Base-by-base conservation (phyloP, 2,113 vertebrate species). In the Sinosuthora webbiana region DNA sequence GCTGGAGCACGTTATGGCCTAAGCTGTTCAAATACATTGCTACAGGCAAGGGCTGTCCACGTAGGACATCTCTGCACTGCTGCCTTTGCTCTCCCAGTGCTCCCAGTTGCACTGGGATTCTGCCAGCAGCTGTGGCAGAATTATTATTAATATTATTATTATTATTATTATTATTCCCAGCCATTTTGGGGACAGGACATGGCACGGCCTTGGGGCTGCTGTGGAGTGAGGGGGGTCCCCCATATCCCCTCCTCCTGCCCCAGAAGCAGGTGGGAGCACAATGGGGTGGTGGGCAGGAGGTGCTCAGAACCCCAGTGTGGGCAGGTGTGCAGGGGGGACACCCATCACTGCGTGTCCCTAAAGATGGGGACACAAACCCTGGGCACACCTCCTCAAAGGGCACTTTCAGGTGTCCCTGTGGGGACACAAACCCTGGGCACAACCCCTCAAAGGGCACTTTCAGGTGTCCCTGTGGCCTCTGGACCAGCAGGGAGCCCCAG, bases 201-300 rank as follows among this genome's bases (percentile, higher is more conserved):
- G 3, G 5, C 7, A 0, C 1, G 19, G 35, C 33, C 8, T 3
- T 9, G 24, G 47, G 56, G 28, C 24, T 83, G 8, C 49, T 87
- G 25, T 7, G 6, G 56, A 7, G 50, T 0, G 10, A 73, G 24
- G 3, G 6, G 7, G 5, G 1, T 4, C 4, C 52, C 31, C 31
- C 4, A 0, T 1, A 5, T 60, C 33, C 23, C 35, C 28, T 37
- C 11, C 11, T 64, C 33, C 65, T 57, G 62, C n/a, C 42, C 49
- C 59, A 63, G 33, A 52, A 8, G 24, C 19, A 4, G 30, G 7
- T 27, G 23, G 53, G 65, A 83, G 55, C 64, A 37, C 59, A 23
- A 20, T 6, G 39, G 60, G 75, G 14, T 9, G 15, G 28, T 21
- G 80, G 16, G 69, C 13, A 17, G 47, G 53, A 49, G 63, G 52